Evolutionary conservation across 2,113 vertebrate genomes (phyloP).

Genomic region (Thymallus thymallus): DNA sequence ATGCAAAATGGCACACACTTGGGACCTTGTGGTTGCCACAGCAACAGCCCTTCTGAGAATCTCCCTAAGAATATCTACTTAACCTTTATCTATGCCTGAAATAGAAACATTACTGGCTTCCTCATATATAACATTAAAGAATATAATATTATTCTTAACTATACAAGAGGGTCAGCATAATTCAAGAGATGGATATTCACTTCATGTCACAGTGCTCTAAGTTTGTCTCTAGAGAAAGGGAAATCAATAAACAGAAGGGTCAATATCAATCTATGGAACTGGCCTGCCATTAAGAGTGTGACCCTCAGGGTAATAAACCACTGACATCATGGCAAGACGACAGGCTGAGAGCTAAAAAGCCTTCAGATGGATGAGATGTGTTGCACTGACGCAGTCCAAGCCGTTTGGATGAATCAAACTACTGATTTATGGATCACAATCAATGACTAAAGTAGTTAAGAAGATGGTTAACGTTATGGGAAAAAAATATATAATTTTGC

Average conservation of each 20-base stretch:
- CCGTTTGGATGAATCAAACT: too few species aligned
- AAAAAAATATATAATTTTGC: too few species aligned
- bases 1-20: not conserved
- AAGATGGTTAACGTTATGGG: too few species aligned
- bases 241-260: slow-evolving; percentile 45
- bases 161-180: not conserved
- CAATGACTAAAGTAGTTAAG: slow-evolving; percentile 1
- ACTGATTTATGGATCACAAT: slow-evolving; percentile 26
- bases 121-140: not conserved
- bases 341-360: not conserved
- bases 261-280: slow-evolving; percentile 36
- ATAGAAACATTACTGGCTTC: slow-evolving; percentile 6
- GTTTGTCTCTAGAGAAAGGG: slow-evolving; percentile 21
- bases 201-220: not conserved
- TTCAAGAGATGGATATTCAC: slow-evolving; percentile 8
- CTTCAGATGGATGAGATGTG: slow-evolving; percentile 17
- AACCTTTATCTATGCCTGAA: slow-evolving; percentile 4
- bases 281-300: slow-evolving; percentile 11
- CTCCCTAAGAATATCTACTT: not conserved
- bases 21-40: not conserved
- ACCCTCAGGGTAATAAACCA: slow-evolving; percentile 38
- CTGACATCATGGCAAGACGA: not conserved
- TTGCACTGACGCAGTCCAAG: too few species aligned
- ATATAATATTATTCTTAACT: slow-evolving; percentile 5
- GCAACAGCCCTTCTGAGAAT: not conserved